Evolutionary conservation across 2,113 vertebrate genomes (phyloP).

Genomic region (Podarcis raffonei): DNA sequence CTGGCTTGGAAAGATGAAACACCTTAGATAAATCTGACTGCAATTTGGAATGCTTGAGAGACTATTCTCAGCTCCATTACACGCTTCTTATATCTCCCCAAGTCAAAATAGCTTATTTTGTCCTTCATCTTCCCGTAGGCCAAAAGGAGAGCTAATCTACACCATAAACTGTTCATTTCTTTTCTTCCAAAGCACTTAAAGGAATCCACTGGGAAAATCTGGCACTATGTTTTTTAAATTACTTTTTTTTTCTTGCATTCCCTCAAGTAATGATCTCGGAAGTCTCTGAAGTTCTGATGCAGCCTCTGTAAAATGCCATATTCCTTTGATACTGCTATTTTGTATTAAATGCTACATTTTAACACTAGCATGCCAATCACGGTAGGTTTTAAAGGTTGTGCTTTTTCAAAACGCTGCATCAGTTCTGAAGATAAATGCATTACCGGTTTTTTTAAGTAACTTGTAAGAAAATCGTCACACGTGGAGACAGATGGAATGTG

Average conservation of each 20-base stretch:
- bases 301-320: not conserved
- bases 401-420: not conserved
- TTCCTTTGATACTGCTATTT: conserved; percentile 9
- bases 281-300: not conserved
- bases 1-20: not conserved
- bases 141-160: not conserved
- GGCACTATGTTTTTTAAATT: not conserved
- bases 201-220: not conserved
- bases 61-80: not conserved
- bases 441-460: not conserved
- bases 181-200: not conserved
- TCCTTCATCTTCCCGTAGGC: not conserved
- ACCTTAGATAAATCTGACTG: not conserved
- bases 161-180: not conserved
- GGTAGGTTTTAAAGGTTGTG: not conserved
- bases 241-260: not conserved
- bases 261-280: not conserved
- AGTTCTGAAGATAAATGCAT: not conserved
- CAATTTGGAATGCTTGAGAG: not conserved
- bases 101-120: not conserved
- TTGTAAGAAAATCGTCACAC: not conserved
- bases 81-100: not conserved
- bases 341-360: not conserved
- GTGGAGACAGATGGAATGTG: not conserved
- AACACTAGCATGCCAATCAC: not conserved